These are phyloP conservation scores for Bujurquina vittata DNA, from an alignment of 2,113 vertebrate genomes.

Conservation along the genomic window DNA sequence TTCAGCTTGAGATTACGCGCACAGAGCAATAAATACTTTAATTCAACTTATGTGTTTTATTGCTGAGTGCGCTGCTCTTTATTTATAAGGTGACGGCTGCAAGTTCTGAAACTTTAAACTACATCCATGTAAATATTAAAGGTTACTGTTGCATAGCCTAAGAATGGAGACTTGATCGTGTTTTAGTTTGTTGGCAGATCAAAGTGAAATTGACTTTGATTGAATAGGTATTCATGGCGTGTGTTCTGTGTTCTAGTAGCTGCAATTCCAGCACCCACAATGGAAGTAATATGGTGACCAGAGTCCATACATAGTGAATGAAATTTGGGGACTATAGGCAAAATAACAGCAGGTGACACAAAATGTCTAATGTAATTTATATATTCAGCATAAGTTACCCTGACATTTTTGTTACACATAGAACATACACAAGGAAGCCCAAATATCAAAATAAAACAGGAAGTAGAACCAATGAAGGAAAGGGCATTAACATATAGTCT, in stretches of 20 bases:
- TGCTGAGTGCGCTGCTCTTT: neutral
- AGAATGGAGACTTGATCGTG: neutral
- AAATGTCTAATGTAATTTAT: neutral
- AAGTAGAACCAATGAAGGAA: neutral
- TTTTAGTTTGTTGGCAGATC: neutral
- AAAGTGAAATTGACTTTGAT: neutral
- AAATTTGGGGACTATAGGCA: neutral
- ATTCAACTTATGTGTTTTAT: neutral
- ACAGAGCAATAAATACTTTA: neutral
- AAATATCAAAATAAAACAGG: neutral
- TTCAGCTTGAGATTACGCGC: neutral
- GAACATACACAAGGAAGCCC: neutral
- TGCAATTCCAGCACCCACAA: neutral
- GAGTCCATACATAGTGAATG: neutral
- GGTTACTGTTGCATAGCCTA: neutral
- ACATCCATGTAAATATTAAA: neutral
- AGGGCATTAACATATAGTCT: neutral
- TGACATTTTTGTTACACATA: too few relatives aligned
- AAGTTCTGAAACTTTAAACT: neutral
- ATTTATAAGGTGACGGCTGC: neutral
- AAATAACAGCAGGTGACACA: neutral
- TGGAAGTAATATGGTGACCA: neutral
- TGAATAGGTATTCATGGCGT: too few relatives aligned
- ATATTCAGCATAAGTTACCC: neutral
- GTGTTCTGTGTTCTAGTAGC: neutral